Base-by-base conservation (phyloP, 1,140 invertebrate genomes). In the Atta texana region DNA sequence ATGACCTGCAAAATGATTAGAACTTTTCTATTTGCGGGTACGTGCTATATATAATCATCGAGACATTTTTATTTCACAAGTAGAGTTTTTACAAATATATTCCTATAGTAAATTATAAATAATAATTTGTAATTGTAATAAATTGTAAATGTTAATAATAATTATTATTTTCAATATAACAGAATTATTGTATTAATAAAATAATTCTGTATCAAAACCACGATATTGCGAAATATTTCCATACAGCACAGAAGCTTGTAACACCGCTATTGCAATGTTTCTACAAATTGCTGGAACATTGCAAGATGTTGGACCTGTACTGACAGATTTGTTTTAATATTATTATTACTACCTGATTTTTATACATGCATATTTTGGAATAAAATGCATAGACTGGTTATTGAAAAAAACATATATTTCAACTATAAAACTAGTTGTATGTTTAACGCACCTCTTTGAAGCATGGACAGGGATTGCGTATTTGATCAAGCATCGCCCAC, bases 401-500 rank as follows among this genome's bases (percentile, higher is more conserved):
- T 66, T 66, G 28, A 12, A 16, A 69, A 69, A 24, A 69, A 49
- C 0, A 24, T 24, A 69, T 24, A 44, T 69, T 5, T 51, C 39
- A 12, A 34, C 3, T 3, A 66, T 64, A 18, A 66, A 0, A 4
- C 18, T n/a, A 68, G 18, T 21, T 68, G n/a, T 10, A 57, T 21
- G 12, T 34, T 49, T 49, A 51, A 72, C 39, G 3, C 94, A 98
- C 98, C 95, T 98, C 98, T 95, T 98, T 98, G 93, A 99, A 99
- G 95, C 98, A 99, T n/a, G 98, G 97, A 90, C 98, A 98, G 3
- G 98, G 98, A 95, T 98, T 98, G 87, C 97, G 95, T 86, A 99
- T 97, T 94, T 99, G 98, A 95, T 99, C 98, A 66, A 99, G 96
- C 98, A 99, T 99, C 59, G 98, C 99, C 98, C 98, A 99, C 93